Evolutionary conservation across 2,888 invertebrate species (phyloP), one percentile per base, ranked within the genome.

Genomic region (Lordiphosa fenestrarum): DNA sequence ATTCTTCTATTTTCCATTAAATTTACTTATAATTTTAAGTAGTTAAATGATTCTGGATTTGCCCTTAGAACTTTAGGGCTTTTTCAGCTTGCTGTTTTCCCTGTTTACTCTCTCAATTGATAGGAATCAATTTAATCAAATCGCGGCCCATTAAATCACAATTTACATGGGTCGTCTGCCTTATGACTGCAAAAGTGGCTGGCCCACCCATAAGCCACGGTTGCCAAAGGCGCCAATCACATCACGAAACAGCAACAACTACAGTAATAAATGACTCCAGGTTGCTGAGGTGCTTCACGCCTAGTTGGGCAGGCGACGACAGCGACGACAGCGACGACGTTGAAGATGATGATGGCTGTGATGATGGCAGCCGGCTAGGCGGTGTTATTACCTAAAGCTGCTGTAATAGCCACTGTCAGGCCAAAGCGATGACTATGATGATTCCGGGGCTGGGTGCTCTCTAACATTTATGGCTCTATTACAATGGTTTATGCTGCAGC

Each of bases 231-330:
- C 41, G 40, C 42, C 19, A 49, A 41, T 33, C 19, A 48, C 50
- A 42, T 44, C 46, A 38, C 52, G 48, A 23, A 48, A 38, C 25
- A 25, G 25, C 25, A 25, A 25, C 7, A 57, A 19, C 47, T 57
- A 67, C 47, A 67, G 36, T 47, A 41, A 35, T 53, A 59, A 69
- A 61, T 65, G 61, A 64, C 69, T 65, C 41, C 58, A 65, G 63
- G 63, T 66, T 67, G 63, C 63, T 69, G 60, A 13, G 80, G 37
- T 65, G 78, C 67, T 82, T 84, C 78, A 84, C 82, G 84, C 84
- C 84, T 81, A 74, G 78, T 77, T 84, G 78, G 78, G 70, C 78
- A 66, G 58, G 51, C 74, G 47, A 55, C 72, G 65, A 71, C 54
- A 56, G 61, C 54, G 73, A 41, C 54, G 58, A 63, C 54, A 65